phyloP scores from a whole-genome alignment of 1,140 invertebrate genomes.

The Tetramorium parvispinum region DNA sequence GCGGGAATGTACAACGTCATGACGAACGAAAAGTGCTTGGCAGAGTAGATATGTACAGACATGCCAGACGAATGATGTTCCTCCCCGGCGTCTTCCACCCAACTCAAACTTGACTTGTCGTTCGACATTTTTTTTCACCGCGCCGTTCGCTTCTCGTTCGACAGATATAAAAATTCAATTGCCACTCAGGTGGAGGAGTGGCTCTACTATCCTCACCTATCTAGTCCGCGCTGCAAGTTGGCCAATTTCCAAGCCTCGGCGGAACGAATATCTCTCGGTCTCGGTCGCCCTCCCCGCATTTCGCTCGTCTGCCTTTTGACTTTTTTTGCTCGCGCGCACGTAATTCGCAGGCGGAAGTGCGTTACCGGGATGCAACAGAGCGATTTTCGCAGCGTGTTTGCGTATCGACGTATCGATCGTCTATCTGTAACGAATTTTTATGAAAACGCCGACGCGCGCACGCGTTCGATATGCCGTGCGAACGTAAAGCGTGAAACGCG shows the following conservation, averaged over 20 bases:
- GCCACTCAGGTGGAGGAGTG: slow-evolving; percentile 68
- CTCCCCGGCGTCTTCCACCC: not conserved
- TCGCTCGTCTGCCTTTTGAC: not conserved
- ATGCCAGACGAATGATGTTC: slow-evolving; percentile 54
- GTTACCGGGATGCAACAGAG: slow-evolving; percentile 10
- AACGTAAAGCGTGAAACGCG: slow-evolving; percentile 40
- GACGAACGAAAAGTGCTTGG: not conserved
- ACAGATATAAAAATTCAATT: slow-evolving; percentile 77
- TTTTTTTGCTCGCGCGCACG: slow-evolving; percentile 29
- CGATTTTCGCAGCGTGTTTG: slow-evolving; percentile 52
- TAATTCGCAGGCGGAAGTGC: slow-evolving; percentile 26
- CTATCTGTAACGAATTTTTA: slow-evolving; percentile 59
- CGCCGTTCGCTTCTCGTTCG: slow-evolving; percentile 49
- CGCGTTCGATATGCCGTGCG: slow-evolving; percentile 17
- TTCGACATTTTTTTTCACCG: slow-evolving; percentile 61
- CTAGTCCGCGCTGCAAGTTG: slow-evolving; percentile 63
- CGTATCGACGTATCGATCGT: slow-evolving; percentile 12
- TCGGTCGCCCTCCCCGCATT: slow-evolving; percentile 19
- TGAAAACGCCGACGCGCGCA: slow-evolving; percentile 43
- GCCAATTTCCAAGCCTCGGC: slow-evolving; percentile 69
- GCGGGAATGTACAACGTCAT: slow-evolving; percentile 16
- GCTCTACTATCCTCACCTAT: slow-evolving; percentile 57
- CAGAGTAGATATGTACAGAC: slow-evolving; percentile 10
- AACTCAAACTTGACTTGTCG: slow-evolving; percentile 8
- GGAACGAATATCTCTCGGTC: slow-evolving; percentile 59